phyloP scores from a whole-genome alignment of 2,888 invertebrate species.

The Mamestra brassicae region DNA sequence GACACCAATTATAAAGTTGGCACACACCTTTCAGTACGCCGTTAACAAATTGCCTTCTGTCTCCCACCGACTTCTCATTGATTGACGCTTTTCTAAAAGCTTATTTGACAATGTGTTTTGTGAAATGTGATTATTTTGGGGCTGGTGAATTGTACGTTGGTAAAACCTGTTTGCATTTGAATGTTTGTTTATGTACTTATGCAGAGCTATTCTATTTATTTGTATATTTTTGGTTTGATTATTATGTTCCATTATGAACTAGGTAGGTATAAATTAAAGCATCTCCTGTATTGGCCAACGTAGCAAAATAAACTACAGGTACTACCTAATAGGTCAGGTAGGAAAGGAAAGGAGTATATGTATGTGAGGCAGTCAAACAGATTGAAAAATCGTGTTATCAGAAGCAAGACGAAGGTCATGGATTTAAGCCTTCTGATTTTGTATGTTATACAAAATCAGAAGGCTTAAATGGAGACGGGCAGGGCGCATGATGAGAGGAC shows the following conservation, averaged over 20 bases:
- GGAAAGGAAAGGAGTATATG: no score
- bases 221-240: background rate
- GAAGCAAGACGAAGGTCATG: no score
- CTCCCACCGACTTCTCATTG: constrained; percentile 56
- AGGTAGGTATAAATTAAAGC: background rate
- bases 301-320: background rate
- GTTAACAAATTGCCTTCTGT: constrained; percentile 67
- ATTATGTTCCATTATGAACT: background rate
- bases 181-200: constrained; percentile 2
- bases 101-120: constrained; percentile 34
- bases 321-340: no score
- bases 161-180: background rate
- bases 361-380: no score
- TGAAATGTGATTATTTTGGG: constrained; percentile 15
- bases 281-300: background rate
- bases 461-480: no score
- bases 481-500: no score
- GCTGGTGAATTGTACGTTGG: background rate
- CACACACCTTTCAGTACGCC: constrained; percentile 64
- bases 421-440: no score
- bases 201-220: background rate
- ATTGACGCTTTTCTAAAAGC: constrained; percentile 65
- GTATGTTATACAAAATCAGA: no score
- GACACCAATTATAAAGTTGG: constrained; percentile 80
- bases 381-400: no score